These are phyloP conservation scores for Capitella teleta DNA, from an alignment of 1,140 invertebrate species.

Conservation along the genomic window DNA sequence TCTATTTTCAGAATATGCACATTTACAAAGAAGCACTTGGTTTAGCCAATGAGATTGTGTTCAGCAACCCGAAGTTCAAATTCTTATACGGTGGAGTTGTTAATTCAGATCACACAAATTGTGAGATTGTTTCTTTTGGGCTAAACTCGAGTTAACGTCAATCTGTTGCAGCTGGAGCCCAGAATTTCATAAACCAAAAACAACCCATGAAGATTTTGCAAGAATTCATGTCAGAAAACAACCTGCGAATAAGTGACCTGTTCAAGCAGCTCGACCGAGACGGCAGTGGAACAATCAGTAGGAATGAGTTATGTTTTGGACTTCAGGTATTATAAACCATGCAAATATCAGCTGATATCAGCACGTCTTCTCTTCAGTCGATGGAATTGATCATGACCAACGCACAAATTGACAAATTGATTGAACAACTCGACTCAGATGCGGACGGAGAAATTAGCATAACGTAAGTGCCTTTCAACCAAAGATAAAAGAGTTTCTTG, in stretches of 20 bases:
- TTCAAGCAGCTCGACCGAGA: conserved; percentile 8
- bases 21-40: not conserved
- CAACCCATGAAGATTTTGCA: conserved; percentile 1
- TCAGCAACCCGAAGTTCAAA: not conserved
- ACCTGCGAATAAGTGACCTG: conserved; percentile 5
- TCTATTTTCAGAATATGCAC: not conserved
- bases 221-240: conserved; percentile 1
- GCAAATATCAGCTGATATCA: too few species aligned
- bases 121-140: not conserved
- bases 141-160: too few species aligned
- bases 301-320: conserved; percentile 2
- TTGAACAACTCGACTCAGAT: too few species aligned
- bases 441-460: too few species aligned
- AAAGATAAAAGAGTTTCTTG: too few species aligned
- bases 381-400: too few species aligned
- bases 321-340: conserved; percentile 1
- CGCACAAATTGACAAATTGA: too few species aligned
- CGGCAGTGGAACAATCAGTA: not conserved
- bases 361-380: too few species aligned
- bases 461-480: too few species aligned
- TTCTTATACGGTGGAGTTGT: not conserved
- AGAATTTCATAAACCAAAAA: not conserved
- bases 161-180: not conserved
- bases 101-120: not conserved
- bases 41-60: not conserved